Evolutionary conservation across 2,113 vertebrate genomes (phyloP).

Genomic region (Isurus oxyrinchus): DNA sequence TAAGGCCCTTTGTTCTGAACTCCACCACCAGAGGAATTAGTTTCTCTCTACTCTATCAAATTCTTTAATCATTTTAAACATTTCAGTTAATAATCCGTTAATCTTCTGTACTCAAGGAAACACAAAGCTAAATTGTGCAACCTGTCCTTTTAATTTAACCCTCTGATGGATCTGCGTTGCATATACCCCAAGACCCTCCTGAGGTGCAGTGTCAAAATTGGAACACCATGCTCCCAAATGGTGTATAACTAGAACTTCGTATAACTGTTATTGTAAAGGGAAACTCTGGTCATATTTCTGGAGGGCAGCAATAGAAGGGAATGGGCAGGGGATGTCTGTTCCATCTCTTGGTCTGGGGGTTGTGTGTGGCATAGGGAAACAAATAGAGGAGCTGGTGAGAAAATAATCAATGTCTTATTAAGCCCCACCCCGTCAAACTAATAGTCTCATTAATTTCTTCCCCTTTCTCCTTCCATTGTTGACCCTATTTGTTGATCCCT

Average conservation of each 20-base stretch:
- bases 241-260: background rate
- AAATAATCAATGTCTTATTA: background rate
- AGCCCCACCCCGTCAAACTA: background rate
- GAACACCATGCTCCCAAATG: background rate
- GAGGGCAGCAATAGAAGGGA: background rate
- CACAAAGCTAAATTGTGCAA: background rate
- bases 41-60: background rate
- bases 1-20: background rate
- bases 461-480: background rate
- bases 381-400: background rate
- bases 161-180: background rate
- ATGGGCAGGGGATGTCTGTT: background rate
- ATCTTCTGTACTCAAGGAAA: background rate
- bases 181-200: background rate
- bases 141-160: background rate
- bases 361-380: background rate
- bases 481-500: background rate
- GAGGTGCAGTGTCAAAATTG: too few relatives aligned
- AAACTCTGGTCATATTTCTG: background rate
- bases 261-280: background rate
- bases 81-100: background rate
- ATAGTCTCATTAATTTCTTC: conserved; percentile 1
- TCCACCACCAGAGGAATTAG: background rate
- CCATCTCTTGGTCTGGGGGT: background rate
- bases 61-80: background rate